Evolutionary conservation across 2,888 invertebrate genomes (phyloP).

Genomic region (Drosophila mimica): DNA sequence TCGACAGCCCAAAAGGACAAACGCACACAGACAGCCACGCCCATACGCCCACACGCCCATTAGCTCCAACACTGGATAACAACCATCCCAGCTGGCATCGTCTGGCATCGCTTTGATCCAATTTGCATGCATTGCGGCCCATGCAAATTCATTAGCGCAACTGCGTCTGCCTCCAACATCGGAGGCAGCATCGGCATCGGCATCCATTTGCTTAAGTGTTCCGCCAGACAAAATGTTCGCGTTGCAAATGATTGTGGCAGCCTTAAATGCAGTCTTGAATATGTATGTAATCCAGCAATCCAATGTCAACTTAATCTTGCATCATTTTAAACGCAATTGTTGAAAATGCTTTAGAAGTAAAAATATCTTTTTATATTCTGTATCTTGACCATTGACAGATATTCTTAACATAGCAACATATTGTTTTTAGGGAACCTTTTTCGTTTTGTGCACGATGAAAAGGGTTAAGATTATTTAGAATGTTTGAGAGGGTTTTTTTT

Average conservation of each 20-base stretch:
- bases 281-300: slow-evolving; percentile 3
- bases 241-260: slow-evolving; percentile 11
- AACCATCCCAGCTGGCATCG: neutral
- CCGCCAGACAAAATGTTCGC: slow-evolving; percentile 15
- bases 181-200: neutral
- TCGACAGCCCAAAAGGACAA: slow-evolving; percentile 6
- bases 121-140: slow-evolving; percentile 52
- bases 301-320: slow-evolving; percentile 4
- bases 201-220: slow-evolving; percentile 20
- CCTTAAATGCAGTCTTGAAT: slow-evolving; percentile 17
- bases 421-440: neutral
- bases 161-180: slow-evolving; percentile 12
- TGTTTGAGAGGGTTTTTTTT: neutral
- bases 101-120: slow-evolving; percentile 52
- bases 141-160: slow-evolving; percentile 66
- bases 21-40: neutral
- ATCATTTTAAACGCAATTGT: neutral
- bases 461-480: no score
- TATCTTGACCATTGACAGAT: neutral
- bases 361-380: neutral
- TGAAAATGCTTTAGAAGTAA: neutral
- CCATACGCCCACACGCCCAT: slow-evolving; percentile 1
- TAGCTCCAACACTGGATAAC: neutral
- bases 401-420: neutral
- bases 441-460: no score